Evolutionary conservation across 2,797 vertebrate genomes (phyloP).

Genomic region (Todus mexicanus): DNA sequence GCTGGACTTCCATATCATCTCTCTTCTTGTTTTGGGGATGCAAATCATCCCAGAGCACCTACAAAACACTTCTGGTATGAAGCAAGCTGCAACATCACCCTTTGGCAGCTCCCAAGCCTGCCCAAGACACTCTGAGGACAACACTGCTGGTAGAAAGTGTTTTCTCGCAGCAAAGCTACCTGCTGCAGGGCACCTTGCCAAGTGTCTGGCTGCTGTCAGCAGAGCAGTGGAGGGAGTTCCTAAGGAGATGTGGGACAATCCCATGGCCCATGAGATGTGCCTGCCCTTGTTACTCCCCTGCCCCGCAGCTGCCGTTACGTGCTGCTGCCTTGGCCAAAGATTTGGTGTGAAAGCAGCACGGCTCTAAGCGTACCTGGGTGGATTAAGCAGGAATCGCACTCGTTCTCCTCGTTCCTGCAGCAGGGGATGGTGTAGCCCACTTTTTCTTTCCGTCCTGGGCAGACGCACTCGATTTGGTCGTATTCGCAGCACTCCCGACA

Average conservation of each 20-base stretch:
- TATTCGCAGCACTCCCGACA: constrained; percentile 96
- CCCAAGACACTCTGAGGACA: neutral
- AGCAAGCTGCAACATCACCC: neutral
- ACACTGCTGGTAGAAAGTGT: neutral
- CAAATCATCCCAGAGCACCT: neutral
- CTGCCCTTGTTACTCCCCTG: neutral
- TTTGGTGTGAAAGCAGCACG: neutral
- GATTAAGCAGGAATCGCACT: constrained; percentile 96
- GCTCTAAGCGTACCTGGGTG: constrained; percentile 84
- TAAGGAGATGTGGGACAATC: neutral
- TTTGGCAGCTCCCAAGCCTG: neutral
- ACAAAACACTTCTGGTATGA: neutral
- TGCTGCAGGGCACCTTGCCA: neutral
- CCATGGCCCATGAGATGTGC: neutral
- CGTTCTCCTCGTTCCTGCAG: constrained; percentile 92
- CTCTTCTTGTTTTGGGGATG: neutral
- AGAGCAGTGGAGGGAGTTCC: neutral
- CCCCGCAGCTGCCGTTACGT: neutral
- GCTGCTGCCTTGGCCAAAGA: neutral
- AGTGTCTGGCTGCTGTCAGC: neutral
- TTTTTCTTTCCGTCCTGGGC: constrained; percentile 86
- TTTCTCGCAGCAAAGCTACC: neutral
- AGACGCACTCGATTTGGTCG: constrained; percentile 90
- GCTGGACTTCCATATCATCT: neutral
- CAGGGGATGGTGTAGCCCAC: constrained; percentile 97